Percentiles rank a stretch among this genome's conserved stretches.
These are phyloP conservation scores for Phylloscopus whistleri DNA, from an alignment of 2,113 vertebrate genomes.

Conservation along the genomic window DNA sequence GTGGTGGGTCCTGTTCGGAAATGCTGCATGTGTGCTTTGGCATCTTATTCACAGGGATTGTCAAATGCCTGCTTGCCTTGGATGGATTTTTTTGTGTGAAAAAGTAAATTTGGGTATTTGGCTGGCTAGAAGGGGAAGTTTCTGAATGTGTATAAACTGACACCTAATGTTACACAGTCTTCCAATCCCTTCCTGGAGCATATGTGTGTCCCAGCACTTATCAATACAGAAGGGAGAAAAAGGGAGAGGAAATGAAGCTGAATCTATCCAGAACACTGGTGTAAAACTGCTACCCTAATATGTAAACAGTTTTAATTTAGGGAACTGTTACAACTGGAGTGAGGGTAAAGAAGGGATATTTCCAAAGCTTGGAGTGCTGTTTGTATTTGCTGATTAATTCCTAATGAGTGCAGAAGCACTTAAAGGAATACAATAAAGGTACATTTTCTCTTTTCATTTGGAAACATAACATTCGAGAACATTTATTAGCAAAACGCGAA, in stretches of 20 bases:
- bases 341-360: slow-evolving; percentile 42
- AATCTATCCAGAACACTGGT: background rate
- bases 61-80: background rate
- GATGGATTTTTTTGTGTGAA: background rate
- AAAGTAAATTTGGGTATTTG: background rate
- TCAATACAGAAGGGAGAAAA: background rate
- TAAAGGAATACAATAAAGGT: slow-evolving; percentile 58
- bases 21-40: background rate
- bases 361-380: slow-evolving; percentile 12
- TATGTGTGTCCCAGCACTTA: background rate
- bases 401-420: slow-evolving; percentile 57
- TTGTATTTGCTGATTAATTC: slow-evolving; percentile 57
- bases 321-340: slow-evolving; percentile 18
- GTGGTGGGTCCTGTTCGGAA: background rate
- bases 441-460: slow-evolving; percentile 57
- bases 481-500: slow-evolving; percentile 66
- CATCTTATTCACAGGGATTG: background rate
- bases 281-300: background rate
- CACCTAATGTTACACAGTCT: background rate
- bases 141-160: background rate
- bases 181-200: background rate
- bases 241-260: background rate
- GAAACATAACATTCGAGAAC: slow-evolving; percentile 61
- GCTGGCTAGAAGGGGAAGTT: background rate
- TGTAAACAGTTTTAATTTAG: slow-evolving; percentile 50